phyloP scores from a whole-genome alignment of 2,888 invertebrate species.

The Lamproptera curius region DNA sequence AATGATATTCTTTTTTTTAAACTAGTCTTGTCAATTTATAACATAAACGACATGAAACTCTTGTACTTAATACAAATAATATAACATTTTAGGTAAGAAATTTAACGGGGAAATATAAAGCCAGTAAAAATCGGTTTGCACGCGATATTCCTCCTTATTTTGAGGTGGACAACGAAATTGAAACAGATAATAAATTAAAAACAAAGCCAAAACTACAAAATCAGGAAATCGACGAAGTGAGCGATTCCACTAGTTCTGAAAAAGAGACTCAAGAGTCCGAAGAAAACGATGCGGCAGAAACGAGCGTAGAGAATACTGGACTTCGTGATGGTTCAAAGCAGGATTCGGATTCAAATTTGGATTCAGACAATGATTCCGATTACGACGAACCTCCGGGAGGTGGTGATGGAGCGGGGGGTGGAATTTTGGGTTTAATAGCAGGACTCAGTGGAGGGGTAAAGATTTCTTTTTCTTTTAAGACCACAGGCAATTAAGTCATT shows the following conservation, averaged over 20 bases:
- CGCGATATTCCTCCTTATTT: no score
- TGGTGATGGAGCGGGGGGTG: constrained; percentile 69
- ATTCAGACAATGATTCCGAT: constrained; percentile 35
- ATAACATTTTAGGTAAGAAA: background rate
- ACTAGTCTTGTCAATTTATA: no score
- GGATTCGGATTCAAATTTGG: constrained; percentile 38
- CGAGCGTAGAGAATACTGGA: constrained; percentile 16
- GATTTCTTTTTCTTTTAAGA: no score
- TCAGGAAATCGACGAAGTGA: constrained; percentile 35
- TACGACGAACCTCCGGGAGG: constrained; percentile 58
- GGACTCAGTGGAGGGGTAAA: constrained; percentile 69
- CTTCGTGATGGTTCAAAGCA: constrained; percentile 37
- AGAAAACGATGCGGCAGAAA: constrained; percentile 39
- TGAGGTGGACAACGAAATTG: constrained; percentile 43
- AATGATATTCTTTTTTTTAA: no score
- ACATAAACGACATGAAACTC: no score
- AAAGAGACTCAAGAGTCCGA: constrained; percentile 30
- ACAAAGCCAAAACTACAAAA: constrained; percentile 45
- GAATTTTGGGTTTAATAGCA: constrained; percentile 62
- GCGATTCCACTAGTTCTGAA: constrained; percentile 28
- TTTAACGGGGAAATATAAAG: background rate
- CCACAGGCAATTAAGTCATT: no score
- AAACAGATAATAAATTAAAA: constrained; percentile 38
- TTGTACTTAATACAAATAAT: no score
- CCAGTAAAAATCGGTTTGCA: no score